These are phyloP conservation scores for Syngnathus rostellatus DNA, from an alignment of 2,797 vertebrate species.

Conservation along the genomic window DNA sequence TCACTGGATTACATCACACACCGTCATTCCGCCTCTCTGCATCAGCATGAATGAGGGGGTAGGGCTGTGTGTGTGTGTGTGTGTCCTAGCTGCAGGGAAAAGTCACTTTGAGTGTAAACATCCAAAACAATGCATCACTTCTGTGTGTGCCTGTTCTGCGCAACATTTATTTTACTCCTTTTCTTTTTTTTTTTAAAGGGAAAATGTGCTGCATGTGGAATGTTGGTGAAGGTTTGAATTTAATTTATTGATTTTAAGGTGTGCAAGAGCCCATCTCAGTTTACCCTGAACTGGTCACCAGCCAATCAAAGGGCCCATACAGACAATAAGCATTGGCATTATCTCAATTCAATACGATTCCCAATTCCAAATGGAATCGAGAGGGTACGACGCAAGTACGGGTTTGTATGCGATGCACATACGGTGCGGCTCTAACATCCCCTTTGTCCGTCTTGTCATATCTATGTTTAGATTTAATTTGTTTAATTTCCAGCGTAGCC, in stretches of 20 bases:
- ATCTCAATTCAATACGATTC: too few species aligned
- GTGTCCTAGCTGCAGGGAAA: conserved; percentile 31
- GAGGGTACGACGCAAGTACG: too few species aligned
- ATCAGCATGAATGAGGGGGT: conserved; percentile 39
- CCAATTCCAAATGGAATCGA: too few species aligned
- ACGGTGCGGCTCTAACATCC: too few species aligned
- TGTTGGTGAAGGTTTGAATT: neutral
- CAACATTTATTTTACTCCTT: conserved; percentile 1
- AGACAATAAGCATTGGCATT: too few species aligned
- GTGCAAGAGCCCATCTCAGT: too few species aligned
- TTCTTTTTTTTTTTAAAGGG: neutral
- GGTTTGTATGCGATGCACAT: too few species aligned
- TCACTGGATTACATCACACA: conserved; percentile 60
- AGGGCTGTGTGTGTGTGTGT: conserved; percentile 20
- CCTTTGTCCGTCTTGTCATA: too few species aligned
- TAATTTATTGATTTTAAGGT: neutral
- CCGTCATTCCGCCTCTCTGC: conserved; percentile 31
- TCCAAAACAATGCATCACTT: conserved; percentile 23
- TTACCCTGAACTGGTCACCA: too few species aligned
- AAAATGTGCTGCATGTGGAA: neutral
- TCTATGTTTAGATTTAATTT: neutral
- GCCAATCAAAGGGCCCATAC: too few species aligned
- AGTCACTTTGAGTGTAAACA: conserved; percentile 35
- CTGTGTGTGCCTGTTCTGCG: neutral
- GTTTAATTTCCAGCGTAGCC: neutral